phyloP scores from a whole-genome alignment of 2,113 vertebrate genomes.

The Sorex araneus region DNA sequence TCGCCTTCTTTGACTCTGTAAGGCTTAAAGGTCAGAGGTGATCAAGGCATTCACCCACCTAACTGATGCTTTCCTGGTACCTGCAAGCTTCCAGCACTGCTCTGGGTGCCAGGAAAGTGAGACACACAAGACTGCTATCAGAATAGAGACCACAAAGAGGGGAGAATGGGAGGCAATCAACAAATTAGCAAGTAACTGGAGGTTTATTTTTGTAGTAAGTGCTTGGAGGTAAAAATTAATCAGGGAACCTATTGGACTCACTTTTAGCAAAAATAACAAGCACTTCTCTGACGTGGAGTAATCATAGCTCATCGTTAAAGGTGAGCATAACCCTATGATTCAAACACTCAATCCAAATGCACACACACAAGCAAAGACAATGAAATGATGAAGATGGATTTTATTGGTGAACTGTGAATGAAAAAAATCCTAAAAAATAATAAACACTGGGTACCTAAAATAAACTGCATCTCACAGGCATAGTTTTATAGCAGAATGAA shows the following conservation, averaged over 20 bases:
- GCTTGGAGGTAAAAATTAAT: background rate
- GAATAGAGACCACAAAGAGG: background rate
- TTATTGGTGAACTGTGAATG: background rate
- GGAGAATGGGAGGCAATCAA: background rate
- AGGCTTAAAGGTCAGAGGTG: background rate
- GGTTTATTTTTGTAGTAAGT: background rate
- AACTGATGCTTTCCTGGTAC: background rate
- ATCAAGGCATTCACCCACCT: background rate
- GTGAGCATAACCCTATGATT: background rate
- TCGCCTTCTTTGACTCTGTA: background rate
- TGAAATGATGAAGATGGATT: accelerated
- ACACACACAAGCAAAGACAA: background rate
- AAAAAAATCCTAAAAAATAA: background rate
- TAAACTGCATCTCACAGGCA: background rate
- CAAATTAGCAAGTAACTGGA: background rate
- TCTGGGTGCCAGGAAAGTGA: background rate
- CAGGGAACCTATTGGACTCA: background rate
- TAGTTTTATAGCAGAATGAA: background rate
- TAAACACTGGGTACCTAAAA: background rate
- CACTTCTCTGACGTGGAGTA: background rate
- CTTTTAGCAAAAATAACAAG: background rate
- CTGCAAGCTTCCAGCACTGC: no score
- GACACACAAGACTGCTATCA: background rate
- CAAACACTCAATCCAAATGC: background rate
- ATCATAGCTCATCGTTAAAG: background rate